Percentiles rank a stretch among this genome's conserved stretches.
phyloP scores from a whole-genome alignment of 2,113 vertebrate genomes.

The Pungitius pungitius region DNA sequence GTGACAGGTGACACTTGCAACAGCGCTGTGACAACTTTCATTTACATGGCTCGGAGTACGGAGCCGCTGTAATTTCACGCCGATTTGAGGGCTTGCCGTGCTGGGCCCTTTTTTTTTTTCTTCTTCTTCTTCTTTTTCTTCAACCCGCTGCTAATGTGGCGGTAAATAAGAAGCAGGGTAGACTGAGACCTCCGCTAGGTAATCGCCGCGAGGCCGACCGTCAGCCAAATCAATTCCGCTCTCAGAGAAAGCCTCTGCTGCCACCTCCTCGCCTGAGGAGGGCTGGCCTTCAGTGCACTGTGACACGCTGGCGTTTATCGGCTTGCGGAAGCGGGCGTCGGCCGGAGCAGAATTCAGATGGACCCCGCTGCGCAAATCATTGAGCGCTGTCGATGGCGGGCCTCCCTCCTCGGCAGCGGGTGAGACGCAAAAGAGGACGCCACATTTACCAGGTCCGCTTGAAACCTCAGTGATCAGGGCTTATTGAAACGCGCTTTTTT shows the following conservation, averaged over 20 bases:
- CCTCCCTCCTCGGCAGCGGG: not conserved
- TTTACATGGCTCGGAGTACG: constrained; percentile 70
- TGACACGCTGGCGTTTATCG: constrained; percentile 7
- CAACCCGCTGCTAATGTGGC: constrained; percentile 60
- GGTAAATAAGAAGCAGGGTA: constrained; percentile 70
- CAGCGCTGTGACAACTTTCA: constrained; percentile 63
- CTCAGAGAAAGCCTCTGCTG: constrained; percentile 57
- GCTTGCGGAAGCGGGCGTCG: not conserved
- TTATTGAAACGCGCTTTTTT: not conserved
- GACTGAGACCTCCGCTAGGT: constrained; percentile 69
- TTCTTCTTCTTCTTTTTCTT: too few species aligned
- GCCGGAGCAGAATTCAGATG: not conserved
- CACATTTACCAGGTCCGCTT: not conserved
- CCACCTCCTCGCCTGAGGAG: constrained; percentile 54
- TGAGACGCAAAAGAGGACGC: not conserved
- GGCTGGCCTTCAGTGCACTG: constrained; percentile 35
- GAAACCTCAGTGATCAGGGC: not conserved
- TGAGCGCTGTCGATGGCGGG: not conserved
- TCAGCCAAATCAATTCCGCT: constrained; percentile 62
- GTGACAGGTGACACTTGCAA: constrained; percentile 70
- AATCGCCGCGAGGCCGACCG: constrained; percentile 58
- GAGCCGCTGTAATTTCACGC: constrained; percentile 73
- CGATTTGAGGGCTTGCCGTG: constrained; percentile 59
- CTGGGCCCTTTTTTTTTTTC: constrained; percentile 28
- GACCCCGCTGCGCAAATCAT: constrained; percentile 1